Conservation (phyloP, 2,888 invertebrate genomes). For the Laspeyria flexula region DNA sequence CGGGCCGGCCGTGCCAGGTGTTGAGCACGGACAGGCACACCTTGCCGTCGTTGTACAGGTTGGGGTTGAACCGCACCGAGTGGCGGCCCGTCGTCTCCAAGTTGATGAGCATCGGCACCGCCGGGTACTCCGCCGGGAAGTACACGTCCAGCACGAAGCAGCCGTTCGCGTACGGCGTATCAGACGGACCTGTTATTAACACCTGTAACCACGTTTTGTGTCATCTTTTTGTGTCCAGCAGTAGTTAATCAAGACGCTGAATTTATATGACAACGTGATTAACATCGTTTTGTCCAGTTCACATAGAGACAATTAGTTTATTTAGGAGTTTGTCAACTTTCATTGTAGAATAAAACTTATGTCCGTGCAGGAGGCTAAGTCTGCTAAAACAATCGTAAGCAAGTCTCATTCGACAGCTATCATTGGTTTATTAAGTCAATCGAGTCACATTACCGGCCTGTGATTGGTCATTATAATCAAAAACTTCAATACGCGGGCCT, state of each 20-base stretch:
- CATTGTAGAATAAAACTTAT: too few species aligned
- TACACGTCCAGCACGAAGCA: slow-evolving; percentile 97
- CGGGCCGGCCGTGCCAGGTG: slow-evolving; percentile 98
- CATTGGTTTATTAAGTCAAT: too few species aligned
- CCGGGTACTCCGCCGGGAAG: slow-evolving; percentile 94
- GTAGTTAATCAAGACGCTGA: too few species aligned
- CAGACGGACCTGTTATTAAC: slow-evolving; percentile 95
- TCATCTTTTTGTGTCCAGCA: background rate
- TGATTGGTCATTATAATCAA: too few species aligned
- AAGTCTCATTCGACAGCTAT: too few species aligned
- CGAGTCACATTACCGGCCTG: too few species aligned
- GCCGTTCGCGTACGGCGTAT: slow-evolving; percentile 96
- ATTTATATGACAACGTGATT: background rate
- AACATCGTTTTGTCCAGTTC: too few species aligned
- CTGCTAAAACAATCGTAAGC: too few species aligned
- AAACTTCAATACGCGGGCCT: too few species aligned
- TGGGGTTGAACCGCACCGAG: slow-evolving; percentile 96
- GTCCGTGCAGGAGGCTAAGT: too few species aligned
- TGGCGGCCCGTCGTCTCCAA: slow-evolving; percentile 96
- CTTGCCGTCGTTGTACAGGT: slow-evolving; percentile 98
- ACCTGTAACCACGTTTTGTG: slow-evolving; percentile 82
- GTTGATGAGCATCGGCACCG: slow-evolving; percentile 95
- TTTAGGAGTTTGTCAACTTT: too few species aligned
- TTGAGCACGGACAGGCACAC: slow-evolving; percentile 96
- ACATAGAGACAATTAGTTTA: too few species aligned